Conservation (phyloP, 2,113 vertebrate species). For the Sinocyclocheilus rhinocerous region DNA sequence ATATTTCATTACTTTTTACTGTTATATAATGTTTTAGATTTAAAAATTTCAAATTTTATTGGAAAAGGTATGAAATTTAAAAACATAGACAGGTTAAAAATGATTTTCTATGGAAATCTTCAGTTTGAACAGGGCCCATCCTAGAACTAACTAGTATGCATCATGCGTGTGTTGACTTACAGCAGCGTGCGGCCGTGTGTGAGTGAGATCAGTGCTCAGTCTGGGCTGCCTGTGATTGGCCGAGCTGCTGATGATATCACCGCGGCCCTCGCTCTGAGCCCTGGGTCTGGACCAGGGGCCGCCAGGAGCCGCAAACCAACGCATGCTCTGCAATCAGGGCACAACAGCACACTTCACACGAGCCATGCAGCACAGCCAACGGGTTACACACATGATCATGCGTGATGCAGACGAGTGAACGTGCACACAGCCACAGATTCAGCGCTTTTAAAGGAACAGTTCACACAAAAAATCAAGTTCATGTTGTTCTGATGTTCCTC, state of each 20-base stretch:
- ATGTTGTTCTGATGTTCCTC: neutral
- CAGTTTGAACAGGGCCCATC: too few species aligned
- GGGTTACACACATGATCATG: neutral
- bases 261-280: constrained; percentile 81
- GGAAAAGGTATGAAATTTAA: neutral
- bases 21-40: too few species aligned
- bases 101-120: neutral
- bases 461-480: neutral
- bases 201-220: constrained; percentile 77
- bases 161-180: constrained; percentile 54
- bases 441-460: neutral
- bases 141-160: too few species aligned
- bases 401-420: neutral
- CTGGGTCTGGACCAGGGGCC: constrained; percentile 83
- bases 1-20: too few species aligned
- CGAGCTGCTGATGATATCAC: constrained; percentile 70
- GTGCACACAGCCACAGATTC: neutral
- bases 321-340: constrained; percentile 94
- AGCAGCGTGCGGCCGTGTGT: constrained; percentile 66
- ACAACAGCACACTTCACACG: constrained; percentile 64
- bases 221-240: constrained; percentile 76
- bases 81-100: neutral
- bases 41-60: too few species aligned
- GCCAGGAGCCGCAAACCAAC: constrained; percentile 80
- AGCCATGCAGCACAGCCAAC: constrained; percentile 43